These are phyloP conservation scores for Cataglyphis cursor DNA, from an alignment of 2,888 invertebrate genomes.

Conservation along the genomic window DNA sequence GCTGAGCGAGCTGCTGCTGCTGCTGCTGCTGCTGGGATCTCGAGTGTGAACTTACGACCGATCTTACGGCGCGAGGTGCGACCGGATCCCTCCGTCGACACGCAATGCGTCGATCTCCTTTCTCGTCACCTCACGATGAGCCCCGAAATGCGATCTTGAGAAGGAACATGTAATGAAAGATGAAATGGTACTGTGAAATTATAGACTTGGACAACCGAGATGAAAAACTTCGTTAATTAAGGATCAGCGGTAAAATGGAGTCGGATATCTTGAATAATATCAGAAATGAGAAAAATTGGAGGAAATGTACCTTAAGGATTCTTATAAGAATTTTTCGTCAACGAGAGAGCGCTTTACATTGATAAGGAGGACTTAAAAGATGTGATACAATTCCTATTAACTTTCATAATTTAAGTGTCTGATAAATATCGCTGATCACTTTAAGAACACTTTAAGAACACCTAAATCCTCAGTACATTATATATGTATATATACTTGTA, in stretches of 20 bases:
- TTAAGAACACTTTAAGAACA: background rate
- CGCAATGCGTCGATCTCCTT: background rate
- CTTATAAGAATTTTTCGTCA: background rate
- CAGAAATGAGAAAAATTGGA: background rate
- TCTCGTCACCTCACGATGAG: background rate
- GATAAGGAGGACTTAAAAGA: background rate
- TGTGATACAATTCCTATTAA: background rate
- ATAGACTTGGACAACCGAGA: background rate
- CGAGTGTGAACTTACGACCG: background rate
- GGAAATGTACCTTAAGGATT: background rate
- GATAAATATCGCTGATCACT: background rate
- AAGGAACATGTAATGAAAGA: background rate
- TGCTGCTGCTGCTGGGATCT: conserved; percentile 6
- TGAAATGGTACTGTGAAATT: background rate
- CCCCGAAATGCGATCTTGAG: background rate
- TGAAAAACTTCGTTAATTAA: background rate
- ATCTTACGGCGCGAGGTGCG: background rate
- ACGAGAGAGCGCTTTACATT: background rate
- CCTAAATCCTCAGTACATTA: background rate
- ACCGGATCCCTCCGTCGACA: background rate
- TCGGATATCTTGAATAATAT: background rate
- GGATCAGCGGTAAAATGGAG: background rate
- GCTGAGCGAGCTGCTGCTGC: background rate
- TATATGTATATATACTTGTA: background rate
- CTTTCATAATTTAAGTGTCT: background rate